Base-by-base conservation (phyloP, 1,140 invertebrate genomes). In the Araneus ventricosus region DNA sequence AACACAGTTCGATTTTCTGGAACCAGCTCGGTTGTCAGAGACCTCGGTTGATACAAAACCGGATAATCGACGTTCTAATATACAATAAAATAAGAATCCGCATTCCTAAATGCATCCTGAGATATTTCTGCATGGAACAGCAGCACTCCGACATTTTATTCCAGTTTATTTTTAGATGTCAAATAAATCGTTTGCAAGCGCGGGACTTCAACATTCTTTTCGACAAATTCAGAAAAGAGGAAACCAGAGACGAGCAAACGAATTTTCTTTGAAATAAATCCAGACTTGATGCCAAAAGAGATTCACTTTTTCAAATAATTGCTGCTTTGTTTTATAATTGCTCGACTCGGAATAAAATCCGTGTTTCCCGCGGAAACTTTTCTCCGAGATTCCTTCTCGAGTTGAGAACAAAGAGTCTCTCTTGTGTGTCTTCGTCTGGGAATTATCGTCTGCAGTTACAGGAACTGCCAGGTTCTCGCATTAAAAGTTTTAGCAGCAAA, bases 261-360 rank as follows among this genome's bases (percentile, higher is more conserved):
- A 37, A n/a, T 63, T 63, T 22, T 63, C 59, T 63, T 22, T 22
- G 2, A 20, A n/a, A 61, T 61, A 2, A 61, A 61, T 61, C 24
- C 59, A n/a, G n/a, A 63, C 59, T 63, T 63, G 59, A 24, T n/a
- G 59, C 59, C 6, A 63, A 63, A 63, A 63, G 2, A 63, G 59
- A 63, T 8, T 52, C 45, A 75, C 34, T 75, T 75, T 75, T 75
- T 75, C 70, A 37, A 75, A 37, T 75, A 75, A 75, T 37, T 37
- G 37, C 5, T 34, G 17, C 34, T 75, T 75, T 37, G 30, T 75
- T 75, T 75, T 75, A 75, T 4, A 75, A 75, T 75, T 5, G 3
- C 70, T 17, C 27, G 24, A 67, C n/a, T 37, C 27, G 3, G 63
- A 34, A 22, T 34, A 17, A 34, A 30, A 14, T 75, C 17, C 30